Conservation (phyloP, 2,113 vertebrate genomes). For the Sylvia atricapilla region DNA sequence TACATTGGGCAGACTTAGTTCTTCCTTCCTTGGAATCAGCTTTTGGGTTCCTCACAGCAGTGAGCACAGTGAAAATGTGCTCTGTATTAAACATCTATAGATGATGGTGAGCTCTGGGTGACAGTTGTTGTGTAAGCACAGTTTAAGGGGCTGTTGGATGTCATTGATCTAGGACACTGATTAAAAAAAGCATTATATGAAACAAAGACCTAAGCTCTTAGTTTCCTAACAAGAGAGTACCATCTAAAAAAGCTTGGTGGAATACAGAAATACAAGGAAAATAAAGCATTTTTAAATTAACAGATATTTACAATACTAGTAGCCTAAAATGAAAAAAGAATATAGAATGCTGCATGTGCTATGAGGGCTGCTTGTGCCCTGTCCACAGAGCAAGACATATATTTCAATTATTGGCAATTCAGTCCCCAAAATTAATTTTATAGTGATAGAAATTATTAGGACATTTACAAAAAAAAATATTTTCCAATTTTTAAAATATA, state of each 20-base stretch:
- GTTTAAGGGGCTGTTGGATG: not conserved
- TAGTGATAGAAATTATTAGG: not conserved
- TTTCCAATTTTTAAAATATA: not conserved
- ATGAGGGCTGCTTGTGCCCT: not conserved
- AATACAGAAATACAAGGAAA: not conserved
- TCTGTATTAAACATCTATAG: not conserved
- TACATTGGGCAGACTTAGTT: too few species aligned
- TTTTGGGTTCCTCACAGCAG: not conserved
- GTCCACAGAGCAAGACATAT: fast-evolving
- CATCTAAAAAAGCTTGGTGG: not conserved
- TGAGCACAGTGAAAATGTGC: not conserved
- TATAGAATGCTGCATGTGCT: not conserved
- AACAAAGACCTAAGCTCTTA: not conserved
- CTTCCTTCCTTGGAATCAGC: not conserved
- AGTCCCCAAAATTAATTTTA: not conserved
- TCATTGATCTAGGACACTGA: not conserved
- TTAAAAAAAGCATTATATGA: not conserved
- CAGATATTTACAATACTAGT: not conserved
- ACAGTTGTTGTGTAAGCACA: not conserved
- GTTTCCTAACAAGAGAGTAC: not conserved
- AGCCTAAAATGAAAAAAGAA: not conserved
- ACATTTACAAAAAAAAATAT: fast-evolving
- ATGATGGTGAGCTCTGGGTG: not conserved
- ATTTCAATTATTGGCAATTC: not conserved
- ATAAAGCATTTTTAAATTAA: not conserved